Conservation (phyloP, 2,113 vertebrate genomes). For the Nicator chloris region DNA sequence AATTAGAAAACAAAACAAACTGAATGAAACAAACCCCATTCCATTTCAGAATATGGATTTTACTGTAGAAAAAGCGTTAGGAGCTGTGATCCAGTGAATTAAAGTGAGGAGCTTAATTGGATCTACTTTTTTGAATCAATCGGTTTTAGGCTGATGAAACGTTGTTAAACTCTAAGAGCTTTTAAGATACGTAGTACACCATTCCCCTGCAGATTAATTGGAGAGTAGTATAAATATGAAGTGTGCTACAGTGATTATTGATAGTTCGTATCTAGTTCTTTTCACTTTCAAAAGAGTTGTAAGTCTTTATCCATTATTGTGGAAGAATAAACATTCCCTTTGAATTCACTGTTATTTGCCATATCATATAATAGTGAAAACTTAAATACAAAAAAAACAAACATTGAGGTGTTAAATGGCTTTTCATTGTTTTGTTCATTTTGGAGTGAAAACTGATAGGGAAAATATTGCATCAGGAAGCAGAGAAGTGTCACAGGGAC, state of each 20-base stretch:
- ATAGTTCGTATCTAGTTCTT: not conserved
- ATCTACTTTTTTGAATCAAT: not conserved
- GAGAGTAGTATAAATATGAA: not conserved
- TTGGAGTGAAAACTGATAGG: not conserved
- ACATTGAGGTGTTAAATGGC: not conserved
- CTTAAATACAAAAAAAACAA: not conserved
- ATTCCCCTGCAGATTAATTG: not conserved
- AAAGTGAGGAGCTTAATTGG: not conserved
- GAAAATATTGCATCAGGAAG: not conserved
- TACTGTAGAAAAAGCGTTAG: not conserved
- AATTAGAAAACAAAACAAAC: not conserved
- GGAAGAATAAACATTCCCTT: not conserved
- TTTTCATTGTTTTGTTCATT: not conserved
- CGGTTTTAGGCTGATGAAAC: not conserved
- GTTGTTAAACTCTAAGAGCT: not conserved
- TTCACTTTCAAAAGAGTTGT: not conserved
- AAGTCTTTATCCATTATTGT: not conserved
- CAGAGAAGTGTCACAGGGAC: not conserved
- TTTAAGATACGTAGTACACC: not conserved
- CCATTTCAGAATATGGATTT: not conserved
- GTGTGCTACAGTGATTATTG: not conserved
- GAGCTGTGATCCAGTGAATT: not conserved
- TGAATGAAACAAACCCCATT: not conserved
- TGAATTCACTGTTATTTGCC: not conserved
- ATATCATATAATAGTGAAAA: not conserved